phyloP scores from a whole-genome alignment of 2,888 invertebrate species.

The Luffia ferchaultella region DNA sequence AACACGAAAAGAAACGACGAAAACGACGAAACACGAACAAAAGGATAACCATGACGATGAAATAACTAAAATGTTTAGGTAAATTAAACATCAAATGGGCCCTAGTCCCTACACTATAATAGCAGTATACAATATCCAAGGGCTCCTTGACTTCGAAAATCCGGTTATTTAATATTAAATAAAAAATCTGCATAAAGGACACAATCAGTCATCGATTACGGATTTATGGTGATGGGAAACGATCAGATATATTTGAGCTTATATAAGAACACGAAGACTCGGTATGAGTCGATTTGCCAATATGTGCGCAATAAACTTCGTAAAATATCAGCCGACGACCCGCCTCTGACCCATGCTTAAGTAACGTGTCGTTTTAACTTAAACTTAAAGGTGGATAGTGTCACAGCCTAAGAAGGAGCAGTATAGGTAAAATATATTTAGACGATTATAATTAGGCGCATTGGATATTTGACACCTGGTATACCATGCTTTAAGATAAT shows the following conservation, averaged over 20 bases:
- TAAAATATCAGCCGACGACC: conserved; percentile 52
- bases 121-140: background rate
- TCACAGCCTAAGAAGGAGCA: too few relatives aligned
- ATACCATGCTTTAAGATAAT: too few relatives aligned
- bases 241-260: too few relatives aligned
- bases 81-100: too few relatives aligned
- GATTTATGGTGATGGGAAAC: background rate
- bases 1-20: too few relatives aligned
- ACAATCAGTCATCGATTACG: background rate
- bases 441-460: too few relatives aligned
- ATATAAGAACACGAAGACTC: background rate
- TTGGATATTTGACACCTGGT: too few relatives aligned
- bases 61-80: too few relatives aligned
- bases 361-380: background rate
- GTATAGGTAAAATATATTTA: too few relatives aligned
- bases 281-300: conserved; percentile 30
- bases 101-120: background rate
- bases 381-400: too few relatives aligned
- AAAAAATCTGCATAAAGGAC: background rate
- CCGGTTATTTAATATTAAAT: background rate
- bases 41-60: too few relatives aligned
- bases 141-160: background rate
- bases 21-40: too few relatives aligned
- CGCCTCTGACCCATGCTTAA: conserved; percentile 24
- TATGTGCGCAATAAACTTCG: conserved; percentile 43